Evolutionary conservation across 1,140 invertebrate species (phyloP), one percentile per base, ranked within the genome.

Genomic region (Drosophila sechellia): DNA sequence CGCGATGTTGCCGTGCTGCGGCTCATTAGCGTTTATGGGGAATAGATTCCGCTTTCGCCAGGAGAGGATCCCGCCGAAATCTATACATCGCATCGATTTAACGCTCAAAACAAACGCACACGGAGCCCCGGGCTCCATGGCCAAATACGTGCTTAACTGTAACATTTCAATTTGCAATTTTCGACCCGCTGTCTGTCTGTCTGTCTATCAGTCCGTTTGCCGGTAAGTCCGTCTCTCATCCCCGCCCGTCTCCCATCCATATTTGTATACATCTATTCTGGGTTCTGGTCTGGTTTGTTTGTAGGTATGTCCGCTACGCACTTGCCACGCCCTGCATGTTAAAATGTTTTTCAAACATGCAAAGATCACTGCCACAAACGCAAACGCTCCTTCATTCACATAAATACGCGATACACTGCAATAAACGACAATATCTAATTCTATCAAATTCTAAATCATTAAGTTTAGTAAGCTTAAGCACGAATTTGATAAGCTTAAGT

Each of bases 131-230:
- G 49, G 59, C 48, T 50, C 56, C 74, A 70, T 60, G 74, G 68
- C 74, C 74, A 76, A 87, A 86, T 86, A 86, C 83, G 84, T 87
- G 84, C 83, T 89, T 89, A 83, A 79, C 86, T 79, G 79, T 86
- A 86, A 86, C 83, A 86, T 86, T 86, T 87, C 84, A 86, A 86
- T 86, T 86, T 87, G 83, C 83, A 87, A 87, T 79, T 86, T 70
- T 64, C 68, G 54, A 68, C 64, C 55, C 42, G 54, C 65, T 58
- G 74, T 57, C 56, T 49, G 53, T 34, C 27, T 49, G 43, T 56
- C 50, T 31, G 31, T 31, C 65, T 58, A 69, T 57, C 52, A 54
- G 53, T 34, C 22, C 48, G 43, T 53, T 43, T 37, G 39, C 34
- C 39, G 49, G 31, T 46, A 17, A 37, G 27, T 48, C 31, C 66